phyloP scores from a whole-genome alignment of 2,888 invertebrate species.

The Agrochola circellaris region DNA sequence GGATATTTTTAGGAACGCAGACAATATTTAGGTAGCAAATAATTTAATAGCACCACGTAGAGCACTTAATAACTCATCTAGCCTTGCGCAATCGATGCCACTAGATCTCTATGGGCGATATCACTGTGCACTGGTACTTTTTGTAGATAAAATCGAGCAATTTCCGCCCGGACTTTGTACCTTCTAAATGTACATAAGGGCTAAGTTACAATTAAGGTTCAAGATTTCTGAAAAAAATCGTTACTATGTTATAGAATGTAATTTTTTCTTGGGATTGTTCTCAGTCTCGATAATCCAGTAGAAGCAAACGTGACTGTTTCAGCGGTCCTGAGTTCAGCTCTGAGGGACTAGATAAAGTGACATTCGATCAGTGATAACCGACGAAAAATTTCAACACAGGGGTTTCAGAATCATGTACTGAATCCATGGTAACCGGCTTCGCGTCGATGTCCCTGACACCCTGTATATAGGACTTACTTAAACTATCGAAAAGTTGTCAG shows the following conservation, averaged over 20 bases:
- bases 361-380: too few relatives aligned
- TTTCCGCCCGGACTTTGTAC: conserved; percentile 14
- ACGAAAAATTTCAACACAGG: too few relatives aligned
- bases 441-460: too few relatives aligned
- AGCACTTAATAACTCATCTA: conserved; percentile 23
- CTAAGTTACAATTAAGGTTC: not conserved
- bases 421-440: too few relatives aligned
- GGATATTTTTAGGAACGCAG: not conserved
- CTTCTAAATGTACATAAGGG: not conserved
- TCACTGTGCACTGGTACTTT: conserved; percentile 16
- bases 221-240: not conserved
- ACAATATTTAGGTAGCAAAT: not conserved
- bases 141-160: conserved; percentile 42
- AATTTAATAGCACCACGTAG: conserved; percentile 5
- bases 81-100: conserved; percentile 17
- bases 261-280: not conserved
- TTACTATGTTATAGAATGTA: too few relatives aligned
- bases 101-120: conserved; percentile 31
- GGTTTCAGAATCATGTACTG: too few relatives aligned
- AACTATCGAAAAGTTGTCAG: too few relatives aligned
- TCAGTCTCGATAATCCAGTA: too few relatives aligned
- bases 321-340: too few relatives aligned
- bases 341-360: too few relatives aligned
- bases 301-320: too few relatives aligned
- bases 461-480: too few relatives aligned